These are phyloP conservation scores for Mactromeris polynyma DNA, from an alignment of 2,888 invertebrate species.

Conservation along the genomic window DNA sequence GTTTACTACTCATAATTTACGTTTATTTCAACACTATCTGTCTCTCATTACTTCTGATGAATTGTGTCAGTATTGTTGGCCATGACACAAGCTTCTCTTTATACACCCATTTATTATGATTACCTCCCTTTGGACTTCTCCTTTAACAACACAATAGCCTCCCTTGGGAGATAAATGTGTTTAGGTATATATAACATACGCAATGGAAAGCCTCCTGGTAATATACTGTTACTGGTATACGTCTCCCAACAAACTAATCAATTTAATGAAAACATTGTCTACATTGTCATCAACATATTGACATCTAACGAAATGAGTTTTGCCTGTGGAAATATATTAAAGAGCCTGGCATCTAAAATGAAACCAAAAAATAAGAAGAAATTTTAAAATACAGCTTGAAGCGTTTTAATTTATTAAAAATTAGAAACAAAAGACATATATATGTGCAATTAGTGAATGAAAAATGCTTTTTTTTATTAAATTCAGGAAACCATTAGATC, in stretches of 20 bases:
- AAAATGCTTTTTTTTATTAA: too few species aligned
- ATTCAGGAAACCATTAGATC: not conserved
- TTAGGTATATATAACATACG: not conserved
- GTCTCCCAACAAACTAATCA: not conserved
- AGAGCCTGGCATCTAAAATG: not conserved
- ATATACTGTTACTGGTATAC: not conserved
- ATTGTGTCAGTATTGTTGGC: too few species aligned
- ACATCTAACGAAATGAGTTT: not conserved
- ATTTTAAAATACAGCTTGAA: too few species aligned
- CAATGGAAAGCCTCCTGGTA: not conserved
- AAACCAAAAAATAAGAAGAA: too few species aligned
- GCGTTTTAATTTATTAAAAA: too few species aligned
- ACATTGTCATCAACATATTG: not conserved
- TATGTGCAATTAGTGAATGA: too few species aligned
- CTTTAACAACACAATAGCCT: not conserved
- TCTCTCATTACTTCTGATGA: too few species aligned
- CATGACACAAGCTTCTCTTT: too few species aligned
- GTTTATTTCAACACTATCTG: too few species aligned
- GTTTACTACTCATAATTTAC: too few species aligned
- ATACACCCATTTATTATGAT: too few species aligned
- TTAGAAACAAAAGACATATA: too few species aligned
- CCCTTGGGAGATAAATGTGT: not conserved
- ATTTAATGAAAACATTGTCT: not conserved
- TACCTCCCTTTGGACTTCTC: not conserved
- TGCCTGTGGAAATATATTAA: not conserved